These are phyloP conservation scores for Conus canariensis DNA, from an alignment of 2,888 invertebrate genomes.

Conservation along the genomic window DNA sequence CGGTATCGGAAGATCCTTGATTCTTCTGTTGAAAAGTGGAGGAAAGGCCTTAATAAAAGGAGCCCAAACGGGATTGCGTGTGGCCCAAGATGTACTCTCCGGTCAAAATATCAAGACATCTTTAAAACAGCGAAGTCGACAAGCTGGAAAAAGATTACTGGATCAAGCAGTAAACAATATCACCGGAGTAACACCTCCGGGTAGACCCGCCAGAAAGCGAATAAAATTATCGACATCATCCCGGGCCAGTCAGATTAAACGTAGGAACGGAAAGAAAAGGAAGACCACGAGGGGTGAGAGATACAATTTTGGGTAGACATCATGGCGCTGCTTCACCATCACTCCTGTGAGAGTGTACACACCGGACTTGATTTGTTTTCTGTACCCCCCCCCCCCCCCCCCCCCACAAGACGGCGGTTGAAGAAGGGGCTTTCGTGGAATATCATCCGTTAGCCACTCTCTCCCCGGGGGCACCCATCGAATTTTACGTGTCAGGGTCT, in stretches of 20 bases:
- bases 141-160: neutral
- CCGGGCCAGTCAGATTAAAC: neutral
- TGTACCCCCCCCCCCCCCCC: neutral
- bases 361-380: neutral
- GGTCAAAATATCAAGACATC: slow-evolving; percentile 22
- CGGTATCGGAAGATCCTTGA: slow-evolving; percentile 5
- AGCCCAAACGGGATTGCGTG: slow-evolving; percentile 3
- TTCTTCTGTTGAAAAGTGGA: slow-evolving; percentile 35
- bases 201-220: neutral
- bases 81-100: slow-evolving; percentile 22
- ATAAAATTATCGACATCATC: neutral
- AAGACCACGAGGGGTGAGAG: neutral
- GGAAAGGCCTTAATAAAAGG: slow-evolving; percentile 38
- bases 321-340: slow-evolving; percentile 25
- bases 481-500: neutral
- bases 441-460: neutral
- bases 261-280: neutral
- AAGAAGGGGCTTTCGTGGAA: slow-evolving; percentile 11
- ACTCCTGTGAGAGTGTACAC: slow-evolving; percentile 29
- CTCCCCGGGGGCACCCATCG: neutral
- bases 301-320: slow-evolving; percentile 3
- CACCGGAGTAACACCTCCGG: neutral
- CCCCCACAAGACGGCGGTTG: neutral
- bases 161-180: neutral
- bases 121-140: neutral